These are phyloP conservation scores for Caradrina clavipalpis DNA, from an alignment of 2,888 invertebrate genomes.

Conservation along the genomic window DNA sequence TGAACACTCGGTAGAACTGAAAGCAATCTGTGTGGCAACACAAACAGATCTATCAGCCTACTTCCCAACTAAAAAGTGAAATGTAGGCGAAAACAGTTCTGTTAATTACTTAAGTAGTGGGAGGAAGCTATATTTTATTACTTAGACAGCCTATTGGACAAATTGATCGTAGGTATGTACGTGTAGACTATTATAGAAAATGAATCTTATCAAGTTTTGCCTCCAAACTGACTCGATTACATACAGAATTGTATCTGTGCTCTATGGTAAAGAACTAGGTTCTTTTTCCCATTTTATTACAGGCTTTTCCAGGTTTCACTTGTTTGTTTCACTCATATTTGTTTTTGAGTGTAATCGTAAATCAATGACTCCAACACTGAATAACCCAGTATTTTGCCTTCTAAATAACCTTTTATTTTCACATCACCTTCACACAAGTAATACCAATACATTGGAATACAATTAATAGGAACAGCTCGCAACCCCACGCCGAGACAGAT, in stretches of 20 bases:
- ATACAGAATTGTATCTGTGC: not conserved
- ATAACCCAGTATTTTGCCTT: not conserved
- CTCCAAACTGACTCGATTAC: not conserved
- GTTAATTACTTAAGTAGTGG: constrained; percentile 30
- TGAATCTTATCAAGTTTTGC: not conserved
- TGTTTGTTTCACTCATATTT: no score
- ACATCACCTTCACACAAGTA: constrained; percentile 2
- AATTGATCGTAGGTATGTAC: constrained; percentile 19
- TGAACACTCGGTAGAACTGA: not conserved
- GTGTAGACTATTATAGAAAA: not conserved
- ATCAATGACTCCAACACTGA: not conserved
- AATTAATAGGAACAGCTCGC: not conserved
- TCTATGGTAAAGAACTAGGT: not conserved
- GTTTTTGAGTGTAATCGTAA: not conserved
- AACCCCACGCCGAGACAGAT: not conserved
- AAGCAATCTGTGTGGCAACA: not conserved
- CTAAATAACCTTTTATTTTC: not conserved
- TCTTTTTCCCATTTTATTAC: not conserved
- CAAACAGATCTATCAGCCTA: constrained; percentile 8
- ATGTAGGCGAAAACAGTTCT: constrained; percentile 17
- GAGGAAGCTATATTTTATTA: not conserved
- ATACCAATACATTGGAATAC: not conserved
- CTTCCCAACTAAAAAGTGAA: constrained; percentile 22
- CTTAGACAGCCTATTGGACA: not conserved
- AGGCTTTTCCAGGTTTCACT: no score